Percentiles rank a stretch among this genome's conserved stretches.
phyloP scores from a whole-genome alignment of 2,113 vertebrate genomes.

The Seriola rivoliana region DNA sequence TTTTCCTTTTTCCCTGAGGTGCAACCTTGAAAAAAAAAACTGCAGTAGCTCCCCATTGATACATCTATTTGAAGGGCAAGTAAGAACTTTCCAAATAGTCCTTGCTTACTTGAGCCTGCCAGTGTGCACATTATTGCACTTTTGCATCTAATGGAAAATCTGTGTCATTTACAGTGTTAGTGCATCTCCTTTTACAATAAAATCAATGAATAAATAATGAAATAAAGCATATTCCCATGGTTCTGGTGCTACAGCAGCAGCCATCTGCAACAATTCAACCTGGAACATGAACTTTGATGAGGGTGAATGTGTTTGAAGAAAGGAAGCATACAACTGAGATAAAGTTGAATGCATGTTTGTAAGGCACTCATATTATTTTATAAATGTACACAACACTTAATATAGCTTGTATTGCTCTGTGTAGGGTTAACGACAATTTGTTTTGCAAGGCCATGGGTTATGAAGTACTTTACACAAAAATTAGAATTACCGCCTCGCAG shows the following conservation, averaged over 20 bases:
- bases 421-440: not conserved
- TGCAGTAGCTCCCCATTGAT: slow-evolving; percentile 22
- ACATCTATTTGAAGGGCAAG: slow-evolving; percentile 50
- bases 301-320: not conserved
- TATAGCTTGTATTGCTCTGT: not conserved
- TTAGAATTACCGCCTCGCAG: too few species aligned
- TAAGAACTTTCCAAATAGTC: slow-evolving; percentile 24
- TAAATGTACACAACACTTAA: not conserved
- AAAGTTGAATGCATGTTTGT: not conserved
- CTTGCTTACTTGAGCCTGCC: slow-evolving; percentile 1
- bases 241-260: not conserved
- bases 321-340: not conserved
- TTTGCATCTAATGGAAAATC: slow-evolving; percentile 34
- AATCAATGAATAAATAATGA: not conserved
- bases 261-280: not conserved
- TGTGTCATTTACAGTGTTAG: slow-evolving; percentile 3
- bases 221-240: not conserved
- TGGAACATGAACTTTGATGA: not conserved
- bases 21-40: slow-evolving; percentile 40
- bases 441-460: not conserved
- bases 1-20: slow-evolving; percentile 29
- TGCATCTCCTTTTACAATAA: not conserved
- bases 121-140: not conserved
- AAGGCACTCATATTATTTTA: too few species aligned
- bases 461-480: too few species aligned